Evolutionary conservation across 2,113 vertebrate species (phyloP).

Genomic region (Trogon surrucura): DNA sequence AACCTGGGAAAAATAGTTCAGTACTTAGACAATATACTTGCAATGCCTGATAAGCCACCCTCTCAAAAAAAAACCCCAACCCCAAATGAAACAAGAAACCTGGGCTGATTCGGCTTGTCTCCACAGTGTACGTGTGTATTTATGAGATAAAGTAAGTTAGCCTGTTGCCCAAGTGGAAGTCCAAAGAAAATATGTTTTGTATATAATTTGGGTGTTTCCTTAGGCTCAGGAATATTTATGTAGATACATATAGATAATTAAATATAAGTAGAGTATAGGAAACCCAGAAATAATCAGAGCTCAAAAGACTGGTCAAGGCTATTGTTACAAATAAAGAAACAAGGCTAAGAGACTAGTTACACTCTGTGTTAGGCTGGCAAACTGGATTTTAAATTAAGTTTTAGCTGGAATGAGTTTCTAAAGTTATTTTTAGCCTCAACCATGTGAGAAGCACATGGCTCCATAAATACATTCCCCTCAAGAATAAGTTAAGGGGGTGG

Average conservation of each 20-base stretch:
- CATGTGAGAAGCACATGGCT: slow-evolving; percentile 63
- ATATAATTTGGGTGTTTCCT: slow-evolving; percentile 15
- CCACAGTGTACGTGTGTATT: not conserved
- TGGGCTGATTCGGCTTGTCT: not conserved
- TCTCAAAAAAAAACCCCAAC: not conserved
- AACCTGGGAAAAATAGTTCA: not conserved
- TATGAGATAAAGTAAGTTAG: not conserved
- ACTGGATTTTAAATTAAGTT: slow-evolving; percentile 46
- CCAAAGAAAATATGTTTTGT: slow-evolving; percentile 10
- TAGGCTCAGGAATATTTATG: not conserved
- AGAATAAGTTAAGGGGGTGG: slow-evolving; percentile 37
- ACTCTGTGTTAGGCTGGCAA: slow-evolving; percentile 37
- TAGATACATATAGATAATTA: not conserved
- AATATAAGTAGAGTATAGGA: slow-evolving; percentile 30
- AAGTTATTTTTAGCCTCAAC: slow-evolving; percentile 46
- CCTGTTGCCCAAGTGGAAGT: not conserved
- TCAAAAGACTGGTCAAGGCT: slow-evolving; percentile 40
- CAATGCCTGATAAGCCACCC: not conserved
- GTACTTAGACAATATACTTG: not conserved
- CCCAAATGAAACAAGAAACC: not conserved
- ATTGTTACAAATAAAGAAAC: slow-evolving; percentile 12
- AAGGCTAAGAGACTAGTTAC: not conserved
- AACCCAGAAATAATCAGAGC: slow-evolving; percentile 48
- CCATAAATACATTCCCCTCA: slow-evolving; percentile 42
- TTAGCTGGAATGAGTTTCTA: slow-evolving; percentile 44